Percentiles rank a stretch among this genome's conserved stretches.
These are phyloP conservation scores for Orchestes rusci DNA, from an alignment of 2,888 invertebrate genomes.

Conservation along the genomic window DNA sequence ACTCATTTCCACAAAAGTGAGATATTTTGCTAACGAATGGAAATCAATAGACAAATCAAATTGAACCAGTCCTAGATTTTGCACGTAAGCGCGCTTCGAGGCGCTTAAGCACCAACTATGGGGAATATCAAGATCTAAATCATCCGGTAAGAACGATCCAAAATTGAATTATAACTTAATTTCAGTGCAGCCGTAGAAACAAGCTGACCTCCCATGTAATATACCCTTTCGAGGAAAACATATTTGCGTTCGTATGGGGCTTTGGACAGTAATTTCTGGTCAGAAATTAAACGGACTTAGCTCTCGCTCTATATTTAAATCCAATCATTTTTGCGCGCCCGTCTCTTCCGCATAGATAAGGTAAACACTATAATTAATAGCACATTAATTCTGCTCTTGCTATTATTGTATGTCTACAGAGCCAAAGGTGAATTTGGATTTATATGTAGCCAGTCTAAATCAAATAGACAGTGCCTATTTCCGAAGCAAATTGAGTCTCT, in stretches of 20 bases:
- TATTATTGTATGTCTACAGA: no score
- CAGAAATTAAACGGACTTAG: constrained; percentile 20
- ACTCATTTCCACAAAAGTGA: no score
- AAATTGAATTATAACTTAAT: constrained; percentile 26
- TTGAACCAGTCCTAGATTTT: constrained; percentile 1
- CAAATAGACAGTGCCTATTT: no score
- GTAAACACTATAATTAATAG: constrained; percentile 31
- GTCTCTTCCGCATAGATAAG: constrained; percentile 29
- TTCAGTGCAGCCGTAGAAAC: constrained; percentile 18
- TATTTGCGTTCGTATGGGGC: constrained; percentile 9
- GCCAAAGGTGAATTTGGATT: no score
- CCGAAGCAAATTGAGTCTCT: no score
- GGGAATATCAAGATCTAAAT: constrained; percentile 18
- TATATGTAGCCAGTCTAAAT: no score
- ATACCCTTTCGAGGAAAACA: constrained; percentile 16
- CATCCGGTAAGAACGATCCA: constrained; percentile 17
- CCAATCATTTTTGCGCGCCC: constrained; percentile 28
- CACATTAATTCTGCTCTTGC: no score
- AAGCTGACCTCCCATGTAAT: constrained; percentile 21
- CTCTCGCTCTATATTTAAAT: constrained; percentile 24
- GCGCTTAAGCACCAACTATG: constrained; percentile 5
- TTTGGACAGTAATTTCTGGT: constrained; percentile 20
- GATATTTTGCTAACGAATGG: no score
- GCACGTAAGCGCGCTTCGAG: constrained; percentile 11
- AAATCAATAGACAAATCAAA: constrained; percentile 1